Evolutionary conservation across 2,888 invertebrate genomes (phyloP).

Genomic region (Spodoptera littoralis): DNA sequence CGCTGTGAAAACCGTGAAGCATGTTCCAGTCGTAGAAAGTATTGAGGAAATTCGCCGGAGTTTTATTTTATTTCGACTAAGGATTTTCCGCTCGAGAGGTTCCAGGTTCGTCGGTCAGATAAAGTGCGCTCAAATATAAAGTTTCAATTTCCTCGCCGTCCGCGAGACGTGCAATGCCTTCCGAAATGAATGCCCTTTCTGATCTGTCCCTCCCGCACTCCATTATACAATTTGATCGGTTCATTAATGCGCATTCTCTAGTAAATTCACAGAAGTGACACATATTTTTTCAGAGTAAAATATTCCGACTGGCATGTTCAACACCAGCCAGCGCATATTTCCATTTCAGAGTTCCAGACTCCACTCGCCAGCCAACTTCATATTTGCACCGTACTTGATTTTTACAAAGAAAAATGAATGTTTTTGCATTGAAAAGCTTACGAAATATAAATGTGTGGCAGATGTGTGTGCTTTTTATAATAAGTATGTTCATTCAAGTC

Average conservation of each 20-base stretch:
- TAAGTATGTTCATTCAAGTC: slow-evolving; percentile 9
- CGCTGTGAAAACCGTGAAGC: slow-evolving; percentile 66
- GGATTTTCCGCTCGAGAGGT: slow-evolving; percentile 77
- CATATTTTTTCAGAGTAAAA: slow-evolving; percentile 24
- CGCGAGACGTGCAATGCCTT: slow-evolving; percentile 76
- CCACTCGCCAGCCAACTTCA: slow-evolving; percentile 31
- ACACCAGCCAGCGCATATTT: slow-evolving; percentile 38
- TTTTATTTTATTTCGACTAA: slow-evolving; percentile 81
- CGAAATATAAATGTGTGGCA: slow-evolving; percentile 42
- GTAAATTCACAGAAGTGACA: slow-evolving; percentile 22
- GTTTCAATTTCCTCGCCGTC: slow-evolving; percentile 83
- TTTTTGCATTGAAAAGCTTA: slow-evolving; percentile 37
- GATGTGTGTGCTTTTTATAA: slow-evolving; percentile 22
- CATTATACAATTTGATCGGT: slow-evolving; percentile 35
- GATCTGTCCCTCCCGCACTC: slow-evolving; percentile 64
- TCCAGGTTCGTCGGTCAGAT: slow-evolving; percentile 80
- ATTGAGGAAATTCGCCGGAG: slow-evolving; percentile 72
- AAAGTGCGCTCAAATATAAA: slow-evolving; percentile 86
- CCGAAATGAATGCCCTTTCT: slow-evolving; percentile 70
- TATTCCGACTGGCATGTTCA: slow-evolving; percentile 32
- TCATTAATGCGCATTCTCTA: slow-evolving; percentile 46
- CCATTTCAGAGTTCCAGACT: slow-evolving; percentile 43
- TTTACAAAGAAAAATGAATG: slow-evolving; percentile 35
- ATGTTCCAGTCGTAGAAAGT: slow-evolving; percentile 69
- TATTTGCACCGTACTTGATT: slow-evolving; percentile 38